These are phyloP conservation scores for Schizotus pectinicornis DNA, from an alignment of 2,888 invertebrate species.

Conservation along the genomic window DNA sequence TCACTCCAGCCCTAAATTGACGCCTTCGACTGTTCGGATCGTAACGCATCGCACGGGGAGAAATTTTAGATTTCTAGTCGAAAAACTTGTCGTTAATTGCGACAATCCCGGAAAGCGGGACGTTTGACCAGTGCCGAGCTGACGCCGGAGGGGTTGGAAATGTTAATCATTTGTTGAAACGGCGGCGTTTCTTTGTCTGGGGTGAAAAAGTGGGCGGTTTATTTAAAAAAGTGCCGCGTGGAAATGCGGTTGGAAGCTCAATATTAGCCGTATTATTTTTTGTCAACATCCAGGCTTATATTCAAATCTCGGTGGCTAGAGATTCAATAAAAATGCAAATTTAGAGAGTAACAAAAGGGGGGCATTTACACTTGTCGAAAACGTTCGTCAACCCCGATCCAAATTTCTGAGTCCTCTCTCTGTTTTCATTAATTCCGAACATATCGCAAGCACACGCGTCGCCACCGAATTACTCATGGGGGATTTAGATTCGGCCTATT, in stretches of 20 bases:
- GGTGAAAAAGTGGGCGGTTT: constrained; percentile 25
- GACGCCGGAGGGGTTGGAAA: constrained; percentile 6
- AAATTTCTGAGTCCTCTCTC: constrained; percentile 36
- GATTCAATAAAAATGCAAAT: constrained; percentile 65
- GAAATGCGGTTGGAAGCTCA: constrained; percentile 52
- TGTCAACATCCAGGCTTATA: constrained; percentile 61
- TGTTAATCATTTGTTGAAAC: constrained; percentile 25
- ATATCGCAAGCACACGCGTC: constrained; percentile 56
- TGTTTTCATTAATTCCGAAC: constrained; percentile 58
- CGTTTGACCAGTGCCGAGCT: too few relatives aligned
- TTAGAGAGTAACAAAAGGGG: constrained; percentile 64
- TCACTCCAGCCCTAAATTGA: too few relatives aligned
- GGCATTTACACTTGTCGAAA: constrained; percentile 59
- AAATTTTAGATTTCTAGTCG: too few relatives aligned
- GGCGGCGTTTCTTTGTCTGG: constrained; percentile 7
- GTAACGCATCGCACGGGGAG: too few relatives aligned
- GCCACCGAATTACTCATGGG: constrained; percentile 58
- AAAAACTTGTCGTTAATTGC: too few relatives aligned
- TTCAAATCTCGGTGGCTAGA: constrained; percentile 58
- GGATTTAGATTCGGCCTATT: constrained; percentile 56
- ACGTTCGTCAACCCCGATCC: constrained; percentile 45
- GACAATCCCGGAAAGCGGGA: too few relatives aligned
- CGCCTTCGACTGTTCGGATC: too few relatives aligned
- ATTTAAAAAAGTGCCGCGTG: constrained; percentile 27
- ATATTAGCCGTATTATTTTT: constrained; percentile 73